phyloP scores from a whole-genome alignment of 2,113 vertebrate species.

The Manacus vitellinus region DNA sequence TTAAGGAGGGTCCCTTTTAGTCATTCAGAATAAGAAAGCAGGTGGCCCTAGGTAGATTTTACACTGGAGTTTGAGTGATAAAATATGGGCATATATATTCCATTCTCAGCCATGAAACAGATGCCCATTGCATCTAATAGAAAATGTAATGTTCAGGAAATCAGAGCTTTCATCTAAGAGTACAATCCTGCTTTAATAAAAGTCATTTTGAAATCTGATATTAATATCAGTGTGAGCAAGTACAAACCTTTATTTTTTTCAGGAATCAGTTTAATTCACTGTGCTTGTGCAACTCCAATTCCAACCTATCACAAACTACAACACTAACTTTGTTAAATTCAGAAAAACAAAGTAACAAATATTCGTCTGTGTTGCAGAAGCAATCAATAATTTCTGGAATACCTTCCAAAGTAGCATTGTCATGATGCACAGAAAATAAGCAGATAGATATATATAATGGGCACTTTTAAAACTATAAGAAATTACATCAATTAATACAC shows the following conservation, averaged over 20 bases:
- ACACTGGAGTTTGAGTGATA: not conserved
- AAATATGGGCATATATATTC: not conserved
- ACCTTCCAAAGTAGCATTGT: not conserved
- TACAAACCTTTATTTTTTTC: not conserved
- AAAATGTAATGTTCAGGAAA: not conserved
- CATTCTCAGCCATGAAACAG: not conserved
- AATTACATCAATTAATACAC: not conserved
- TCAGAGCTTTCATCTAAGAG: not conserved
- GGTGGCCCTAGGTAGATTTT: not conserved
- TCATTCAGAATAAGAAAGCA: not conserved
- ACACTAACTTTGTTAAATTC: not conserved
- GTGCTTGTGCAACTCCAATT: not conserved
- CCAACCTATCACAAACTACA: not conserved
- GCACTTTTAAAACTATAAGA: not conserved
- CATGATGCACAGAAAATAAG: not conserved
- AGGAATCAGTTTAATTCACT: not conserved
- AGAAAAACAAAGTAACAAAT: slow-evolving; percentile 9
- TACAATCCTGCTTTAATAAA: not conserved
- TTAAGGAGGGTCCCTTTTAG: not conserved
- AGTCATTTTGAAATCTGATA: not conserved
- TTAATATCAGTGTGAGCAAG: not conserved
- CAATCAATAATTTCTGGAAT: not conserved
- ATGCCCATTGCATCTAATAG: not conserved
- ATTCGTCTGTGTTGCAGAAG: not conserved
- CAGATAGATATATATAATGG: not conserved